Evolutionary conservation across 2,797 vertebrate genomes (phyloP).

Genomic region (Odontamblyopus rebecca): DNA sequence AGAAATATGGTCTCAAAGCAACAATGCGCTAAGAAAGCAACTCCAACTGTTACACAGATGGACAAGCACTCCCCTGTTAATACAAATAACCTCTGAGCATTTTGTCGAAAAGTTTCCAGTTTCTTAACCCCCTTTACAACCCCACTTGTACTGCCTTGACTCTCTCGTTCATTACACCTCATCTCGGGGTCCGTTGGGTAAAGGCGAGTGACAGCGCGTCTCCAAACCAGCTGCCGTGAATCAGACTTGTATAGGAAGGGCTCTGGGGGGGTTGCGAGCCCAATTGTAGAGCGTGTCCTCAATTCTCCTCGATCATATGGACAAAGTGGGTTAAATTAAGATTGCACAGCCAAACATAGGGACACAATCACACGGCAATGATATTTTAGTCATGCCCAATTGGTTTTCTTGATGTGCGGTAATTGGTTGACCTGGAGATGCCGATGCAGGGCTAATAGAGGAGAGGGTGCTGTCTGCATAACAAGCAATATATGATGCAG

Average conservation of each 20-base stretch:
- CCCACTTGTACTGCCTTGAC: constrained; percentile 29
- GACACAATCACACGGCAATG: constrained; percentile 67
- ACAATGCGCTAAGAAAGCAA: constrained; percentile 16
- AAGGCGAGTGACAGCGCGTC: constrained; percentile 48
- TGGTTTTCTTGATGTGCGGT: constrained; percentile 77
- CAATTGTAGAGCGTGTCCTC: constrained; percentile 72
- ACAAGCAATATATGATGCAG: constrained; percentile 41
- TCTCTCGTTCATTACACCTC: constrained; percentile 55
- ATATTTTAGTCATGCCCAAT: constrained; percentile 80
- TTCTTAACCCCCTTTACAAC: constrained; percentile 30
- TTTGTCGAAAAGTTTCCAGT: constrained; percentile 18
- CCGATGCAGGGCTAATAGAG: constrained; percentile 39
- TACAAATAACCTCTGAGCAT: constrained; percentile 9
- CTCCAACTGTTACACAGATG: constrained; percentile 11
- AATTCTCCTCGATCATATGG: constrained; percentile 66
- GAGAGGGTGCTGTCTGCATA: constrained; percentile 51
- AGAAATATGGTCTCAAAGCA: constrained; percentile 7
- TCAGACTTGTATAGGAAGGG: constrained; percentile 50
- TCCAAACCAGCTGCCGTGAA: constrained; percentile 42
- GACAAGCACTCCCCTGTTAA: constrained; percentile 14
- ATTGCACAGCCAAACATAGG: constrained; percentile 64
- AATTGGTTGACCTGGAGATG: constrained; percentile 75
- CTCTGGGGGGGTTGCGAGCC: constrained; percentile 42
- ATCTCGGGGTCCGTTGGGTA: constrained; percentile 47
- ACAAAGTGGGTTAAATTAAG: constrained; percentile 78